These are phyloP conservation scores for Gyrodactylus bullatarudis DNA, from an alignment of 1,140 invertebrate genomes.

Conservation along the genomic window DNA sequence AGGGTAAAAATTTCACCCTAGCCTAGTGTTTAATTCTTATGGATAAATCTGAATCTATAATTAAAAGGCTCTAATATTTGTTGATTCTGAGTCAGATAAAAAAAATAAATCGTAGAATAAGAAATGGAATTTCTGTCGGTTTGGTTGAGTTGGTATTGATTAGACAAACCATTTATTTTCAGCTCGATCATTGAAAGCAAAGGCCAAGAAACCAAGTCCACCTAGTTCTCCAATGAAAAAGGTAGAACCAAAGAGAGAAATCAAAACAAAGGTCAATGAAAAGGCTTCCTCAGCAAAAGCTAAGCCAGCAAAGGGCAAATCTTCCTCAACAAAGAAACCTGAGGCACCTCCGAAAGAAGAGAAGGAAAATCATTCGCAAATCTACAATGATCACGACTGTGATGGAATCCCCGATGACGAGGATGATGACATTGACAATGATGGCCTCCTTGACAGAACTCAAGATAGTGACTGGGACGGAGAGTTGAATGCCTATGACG, in stretches of 20 bases:
- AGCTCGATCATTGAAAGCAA: not conserved
- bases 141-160: too few relatives aligned
- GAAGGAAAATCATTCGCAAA: not conserved
- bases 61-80: too few relatives aligned
- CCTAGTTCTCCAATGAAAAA: not conserved
- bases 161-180: not conserved
- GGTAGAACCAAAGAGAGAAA: too few relatives aligned
- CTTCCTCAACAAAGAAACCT: not conserved
- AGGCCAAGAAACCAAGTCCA: not conserved
- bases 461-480: slow-evolving; percentile 8
- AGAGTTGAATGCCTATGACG: slow-evolving; percentile 5
- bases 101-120: too few relatives aligned
- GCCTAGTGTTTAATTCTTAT: too few relatives aligned
- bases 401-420: slow-evolving; percentile 14
- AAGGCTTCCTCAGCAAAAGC: not conserved
- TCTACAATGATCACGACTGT: slow-evolving; percentile 13
- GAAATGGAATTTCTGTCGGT: too few relatives aligned
- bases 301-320: not conserved
- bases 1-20: too few relatives aligned
- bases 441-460: slow-evolving; percentile 8
- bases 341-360: not conserved
- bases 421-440: slow-evolving; percentile 10
- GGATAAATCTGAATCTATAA: too few relatives aligned
- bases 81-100: too few relatives aligned
- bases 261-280: not conserved